Evolutionary conservation across 1,140 invertebrate genomes (phyloP).

Genomic region (Hestina assimilis): DNA sequence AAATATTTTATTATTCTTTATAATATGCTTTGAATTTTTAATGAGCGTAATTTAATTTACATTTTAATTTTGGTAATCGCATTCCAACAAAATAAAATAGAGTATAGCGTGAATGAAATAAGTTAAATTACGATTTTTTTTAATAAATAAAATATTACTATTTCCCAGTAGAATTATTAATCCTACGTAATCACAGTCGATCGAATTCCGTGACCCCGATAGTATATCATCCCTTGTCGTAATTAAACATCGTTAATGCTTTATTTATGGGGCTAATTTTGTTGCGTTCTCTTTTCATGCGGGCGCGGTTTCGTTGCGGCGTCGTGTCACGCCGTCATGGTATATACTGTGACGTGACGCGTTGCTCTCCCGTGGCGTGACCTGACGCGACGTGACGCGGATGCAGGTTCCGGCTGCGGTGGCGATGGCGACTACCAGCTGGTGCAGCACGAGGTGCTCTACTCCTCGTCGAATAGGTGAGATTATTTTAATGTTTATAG

Average conservation of each 20-base stretch:
- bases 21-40: too few relatives aligned
- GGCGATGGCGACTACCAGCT: conserved; percentile 98
- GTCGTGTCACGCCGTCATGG: conserved; percentile 15
- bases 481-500: neutral
- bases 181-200: too few relatives aligned
- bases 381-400: neutral
- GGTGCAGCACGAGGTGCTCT: conserved; percentile 98
- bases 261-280: conserved; percentile 11
- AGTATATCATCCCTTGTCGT: neutral
- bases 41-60: too few relatives aligned
- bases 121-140: too few relatives aligned
- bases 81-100: too few relatives aligned
- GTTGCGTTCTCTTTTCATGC: conserved; percentile 41
- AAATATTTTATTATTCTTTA: too few relatives aligned
- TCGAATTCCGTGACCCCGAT: too few relatives aligned
- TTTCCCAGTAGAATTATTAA: too few relatives aligned
- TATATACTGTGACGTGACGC: too few relatives aligned
- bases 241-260: neutral
- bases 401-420: conserved; percentile 83
- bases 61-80: too few relatives aligned
- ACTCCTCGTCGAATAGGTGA: conserved; percentile 84
- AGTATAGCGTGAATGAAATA: too few relatives aligned
- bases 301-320: conserved; percentile 31
- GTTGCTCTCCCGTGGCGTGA: neutral
- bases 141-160: too few relatives aligned